A percentile compares a stretch with the other conserved stretches of the same genome.
Evolutionary conservation across 2,113 vertebrate genomes (phyloP).

Genomic region (Bubo blakistoni): DNA sequence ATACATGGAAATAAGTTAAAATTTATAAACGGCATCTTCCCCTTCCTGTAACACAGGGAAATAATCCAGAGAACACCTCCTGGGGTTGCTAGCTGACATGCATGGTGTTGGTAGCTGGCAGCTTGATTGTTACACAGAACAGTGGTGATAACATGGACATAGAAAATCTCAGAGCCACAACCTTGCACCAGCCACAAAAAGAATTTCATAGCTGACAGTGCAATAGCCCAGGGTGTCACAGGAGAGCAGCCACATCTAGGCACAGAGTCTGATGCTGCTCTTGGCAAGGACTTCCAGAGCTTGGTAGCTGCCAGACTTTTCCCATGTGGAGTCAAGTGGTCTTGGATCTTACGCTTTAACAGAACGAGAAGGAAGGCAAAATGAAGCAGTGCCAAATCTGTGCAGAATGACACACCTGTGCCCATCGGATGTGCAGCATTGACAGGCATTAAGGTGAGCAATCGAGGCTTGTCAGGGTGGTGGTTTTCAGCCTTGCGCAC

Average conservation of each 20-base stretch:
- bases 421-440: background rate
- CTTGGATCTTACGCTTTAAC: background rate
- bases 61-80: background rate
- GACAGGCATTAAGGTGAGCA: background rate
- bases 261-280: background rate
- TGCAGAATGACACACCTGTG: background rate
- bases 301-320: background rate
- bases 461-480: background rate
- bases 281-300: background rate
- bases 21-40: background rate
- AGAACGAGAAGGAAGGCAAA: background rate
- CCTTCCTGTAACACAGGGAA: background rate
- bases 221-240: background rate
- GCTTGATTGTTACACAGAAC: background rate
- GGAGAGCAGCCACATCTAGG: background rate
- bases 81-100: background rate
- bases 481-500: background rate
- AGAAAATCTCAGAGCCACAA: background rate
- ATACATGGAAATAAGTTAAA: background rate
- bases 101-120: background rate
- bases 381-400: background rate
- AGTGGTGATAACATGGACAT: background rate
- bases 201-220: background rate
- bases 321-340: background rate
- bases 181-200: background rate